A percentile compares a stretch with the other conserved stretches of the same genome.
These are phyloP conservation scores for Coracopsis vasa DNA, from an alignment of 2,113 vertebrate species.

Conservation along the genomic window DNA sequence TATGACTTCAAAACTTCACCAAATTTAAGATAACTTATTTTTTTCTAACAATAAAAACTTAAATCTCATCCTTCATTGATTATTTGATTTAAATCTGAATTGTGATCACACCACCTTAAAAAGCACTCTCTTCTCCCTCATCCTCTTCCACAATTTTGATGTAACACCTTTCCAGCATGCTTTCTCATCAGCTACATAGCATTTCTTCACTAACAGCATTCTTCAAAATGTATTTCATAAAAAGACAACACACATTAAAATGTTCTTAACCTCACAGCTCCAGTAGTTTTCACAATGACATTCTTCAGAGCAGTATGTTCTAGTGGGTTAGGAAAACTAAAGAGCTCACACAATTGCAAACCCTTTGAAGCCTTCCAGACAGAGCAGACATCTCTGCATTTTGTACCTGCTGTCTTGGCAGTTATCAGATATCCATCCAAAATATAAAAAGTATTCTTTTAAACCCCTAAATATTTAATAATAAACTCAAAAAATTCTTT, in stretches of 20 bases:
- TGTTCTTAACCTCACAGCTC: background rate
- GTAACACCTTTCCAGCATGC: background rate
- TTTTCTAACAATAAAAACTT: background rate
- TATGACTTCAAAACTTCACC: background rate
- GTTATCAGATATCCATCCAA: background rate
- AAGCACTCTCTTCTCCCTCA: background rate
- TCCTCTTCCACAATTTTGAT: background rate
- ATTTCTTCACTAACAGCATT: background rate
- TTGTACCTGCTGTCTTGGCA: background rate
- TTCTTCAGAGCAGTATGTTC: background rate
- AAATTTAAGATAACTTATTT: background rate
- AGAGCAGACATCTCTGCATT: background rate
- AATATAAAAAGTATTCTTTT: background rate
- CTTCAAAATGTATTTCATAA: background rate
- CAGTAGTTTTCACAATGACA: background rate
- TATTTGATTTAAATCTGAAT: background rate
- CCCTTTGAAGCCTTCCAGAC: background rate
- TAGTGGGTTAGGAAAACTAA: background rate
- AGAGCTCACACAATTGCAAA: background rate
- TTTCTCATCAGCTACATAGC: background rate
- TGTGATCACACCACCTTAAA: background rate
- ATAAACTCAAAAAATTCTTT: background rate
- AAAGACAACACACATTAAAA: background rate
- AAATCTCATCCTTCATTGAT: background rate
- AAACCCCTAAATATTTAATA: background rate